phyloP scores from a whole-genome alignment of 1,140 invertebrate species.

The Gonatopus flavifemur region DNA sequence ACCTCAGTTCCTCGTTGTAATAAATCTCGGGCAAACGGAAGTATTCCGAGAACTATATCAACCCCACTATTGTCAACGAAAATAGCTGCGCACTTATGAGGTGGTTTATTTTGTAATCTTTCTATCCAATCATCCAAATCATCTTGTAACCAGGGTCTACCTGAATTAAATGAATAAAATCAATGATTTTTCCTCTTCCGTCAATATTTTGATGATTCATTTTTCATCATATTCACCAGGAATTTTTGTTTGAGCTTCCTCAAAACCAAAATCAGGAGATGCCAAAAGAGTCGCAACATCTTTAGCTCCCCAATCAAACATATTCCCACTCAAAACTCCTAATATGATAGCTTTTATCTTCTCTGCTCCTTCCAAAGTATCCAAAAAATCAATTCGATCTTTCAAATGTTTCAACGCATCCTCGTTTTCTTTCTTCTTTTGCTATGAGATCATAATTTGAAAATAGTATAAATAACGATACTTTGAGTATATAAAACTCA shows the following conservation, averaged over 20 bases:
- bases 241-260: constrained; percentile 75
- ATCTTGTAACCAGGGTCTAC: constrained; percentile 89
- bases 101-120: constrained; percentile 64
- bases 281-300: constrained; percentile 85
- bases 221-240: constrained; percentile 57
- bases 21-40: constrained; percentile 88
- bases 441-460: constrained; percentile 47
- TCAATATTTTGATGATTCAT: neutral
- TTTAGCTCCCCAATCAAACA: constrained; percentile 96
- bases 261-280: constrained; percentile 73
- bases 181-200: neutral
- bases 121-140: constrained; percentile 81
- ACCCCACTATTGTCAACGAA: constrained; percentile 97
- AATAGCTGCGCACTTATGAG: constrained; percentile 85
- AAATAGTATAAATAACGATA: constrained; percentile 3
- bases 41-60: constrained; percentile 88
- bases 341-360: constrained; percentile 62
- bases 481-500: neutral
- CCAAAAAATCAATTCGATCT: constrained; percentile 58
- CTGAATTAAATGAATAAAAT: constrained; percentile 49
- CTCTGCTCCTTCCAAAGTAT: constrained; percentile 59
- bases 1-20: constrained; percentile 82
- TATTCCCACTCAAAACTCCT: constrained; percentile 79
- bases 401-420: constrained; percentile 62
- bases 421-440: constrained; percentile 73